A percentile compares a stretch with the other conserved stretches of the same genome.
Conservation (phyloP, 2,797 vertebrate genomes). For the Poliocrania exsul region DNA sequence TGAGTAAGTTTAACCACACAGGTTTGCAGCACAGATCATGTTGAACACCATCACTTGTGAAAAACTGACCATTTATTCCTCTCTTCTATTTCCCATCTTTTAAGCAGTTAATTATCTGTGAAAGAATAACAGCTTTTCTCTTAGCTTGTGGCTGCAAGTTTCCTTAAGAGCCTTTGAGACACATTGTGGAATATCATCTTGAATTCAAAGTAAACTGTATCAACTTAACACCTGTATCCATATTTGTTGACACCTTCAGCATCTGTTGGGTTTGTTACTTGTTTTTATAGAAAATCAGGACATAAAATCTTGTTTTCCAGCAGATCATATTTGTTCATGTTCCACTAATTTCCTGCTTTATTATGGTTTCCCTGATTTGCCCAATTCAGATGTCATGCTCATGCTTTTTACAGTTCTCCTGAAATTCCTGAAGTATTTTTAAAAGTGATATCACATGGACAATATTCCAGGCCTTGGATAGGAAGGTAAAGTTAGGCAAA, state of each 20-base stretch:
- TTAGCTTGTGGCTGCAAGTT: not conserved
- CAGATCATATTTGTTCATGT: not conserved
- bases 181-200: not conserved
- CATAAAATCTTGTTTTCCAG: not conserved
- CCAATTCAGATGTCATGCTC: not conserved
- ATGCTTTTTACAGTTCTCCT: not conserved
- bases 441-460: not conserved
- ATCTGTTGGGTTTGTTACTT: rapidly evolving
- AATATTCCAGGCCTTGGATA: not conserved
- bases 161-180: not conserved
- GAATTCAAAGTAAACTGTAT: not conserved
- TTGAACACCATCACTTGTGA: not conserved
- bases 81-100: not conserved
- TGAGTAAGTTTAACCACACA: not conserved
- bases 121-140: not conserved
- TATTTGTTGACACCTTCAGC: not conserved
- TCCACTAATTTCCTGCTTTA: not conserved
- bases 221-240: not conserved
- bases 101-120: not conserved
- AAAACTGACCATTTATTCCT: not conserved
- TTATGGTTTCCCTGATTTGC: not conserved
- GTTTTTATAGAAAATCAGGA: not conserved
- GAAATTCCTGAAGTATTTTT: not conserved
- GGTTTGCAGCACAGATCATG: not conserved
- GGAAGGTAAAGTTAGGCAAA: not conserved